Base-by-base conservation (phyloP, 2,888 invertebrate species). In the Cerceris ruficornis region DNA sequence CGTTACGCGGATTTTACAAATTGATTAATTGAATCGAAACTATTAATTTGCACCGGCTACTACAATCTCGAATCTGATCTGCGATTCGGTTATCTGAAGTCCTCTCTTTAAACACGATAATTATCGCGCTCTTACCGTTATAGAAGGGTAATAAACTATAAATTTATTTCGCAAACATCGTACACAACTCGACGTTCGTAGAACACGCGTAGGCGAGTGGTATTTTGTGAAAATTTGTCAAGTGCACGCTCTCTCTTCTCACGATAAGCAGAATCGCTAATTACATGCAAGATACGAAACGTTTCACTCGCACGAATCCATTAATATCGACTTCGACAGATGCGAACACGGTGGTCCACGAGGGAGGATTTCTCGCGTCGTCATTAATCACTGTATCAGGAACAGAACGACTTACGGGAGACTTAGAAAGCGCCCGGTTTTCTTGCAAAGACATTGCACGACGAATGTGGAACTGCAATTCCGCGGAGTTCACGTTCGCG, bases 281-380 rank as follows among this genome's bases (percentile, higher is more conserved):
- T 83, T 84, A 70, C 75, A 75, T 75, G 75, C 72, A 69, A 69
- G 72, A 81, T 81, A 81, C 60, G 82, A 84, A 81, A 74, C 78
- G 72, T 83, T 81, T 83, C 72, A 73, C 72, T 73, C 62, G 61
- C 60, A 72, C 78, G 55, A 59, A 72, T 65, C 72, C 82, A 83
- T 83, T 83, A 83, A 83, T 84, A 84, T 83, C 61, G 52, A 49
- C 77, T 68, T 84, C 84, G 82, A 83, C 84, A 77, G 84, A 75
- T 69, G 76, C 74, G 74, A 83, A 81, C 77, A 77, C 73, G 81
- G 83, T 82, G 74, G 76, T 83, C 80, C 70, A 58, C 54, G 75
- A 73, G 72, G 80, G 80, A 76, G 80, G 83, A 82, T 80, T 73
- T 82, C 82, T 83, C 80, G 80, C 68, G 28, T 66, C 54, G 76